phyloP scores from a whole-genome alignment of 1,140 invertebrate genomes.

The Anoplolepis gracilipes region DNA sequence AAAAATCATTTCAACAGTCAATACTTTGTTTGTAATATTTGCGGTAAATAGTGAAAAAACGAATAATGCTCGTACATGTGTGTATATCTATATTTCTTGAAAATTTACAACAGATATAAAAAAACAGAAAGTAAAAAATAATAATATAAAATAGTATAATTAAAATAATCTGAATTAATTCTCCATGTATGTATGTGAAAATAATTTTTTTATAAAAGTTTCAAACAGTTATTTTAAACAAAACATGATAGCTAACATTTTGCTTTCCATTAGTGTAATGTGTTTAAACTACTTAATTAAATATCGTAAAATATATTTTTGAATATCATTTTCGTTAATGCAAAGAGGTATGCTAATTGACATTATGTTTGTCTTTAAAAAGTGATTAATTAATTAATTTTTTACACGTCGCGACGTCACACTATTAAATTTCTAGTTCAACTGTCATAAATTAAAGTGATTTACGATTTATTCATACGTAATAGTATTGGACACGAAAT shows the following conservation, averaged over 20 bases:
- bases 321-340: constrained; percentile 18
- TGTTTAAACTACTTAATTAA: background rate
- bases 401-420: constrained; percentile 60
- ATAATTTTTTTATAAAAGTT: background rate
- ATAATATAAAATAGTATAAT: too few species aligned
- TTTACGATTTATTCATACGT: constrained; percentile 65
- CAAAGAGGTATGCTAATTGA: constrained; percentile 37
- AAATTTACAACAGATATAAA: background rate
- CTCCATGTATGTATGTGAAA: too few species aligned
- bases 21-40: constrained; percentile 31
- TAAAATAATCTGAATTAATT: background rate
- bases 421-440: constrained; percentile 61
- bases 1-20: constrained; percentile 45
- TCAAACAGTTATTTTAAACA: background rate
- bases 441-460: constrained; percentile 61
- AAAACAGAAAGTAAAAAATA: too few species aligned
- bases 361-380: constrained; percentile 67
- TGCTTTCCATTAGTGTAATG: background rate
- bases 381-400: constrained; percentile 71
- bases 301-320: constrained; percentile 4
- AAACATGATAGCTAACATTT: background rate
- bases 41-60: background rate
- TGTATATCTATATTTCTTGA: background rate
- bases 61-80: background rate
- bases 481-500: constrained; percentile 48